Conservation (phyloP, 2,113 vertebrate genomes). For the Elephas maximus region DNA sequence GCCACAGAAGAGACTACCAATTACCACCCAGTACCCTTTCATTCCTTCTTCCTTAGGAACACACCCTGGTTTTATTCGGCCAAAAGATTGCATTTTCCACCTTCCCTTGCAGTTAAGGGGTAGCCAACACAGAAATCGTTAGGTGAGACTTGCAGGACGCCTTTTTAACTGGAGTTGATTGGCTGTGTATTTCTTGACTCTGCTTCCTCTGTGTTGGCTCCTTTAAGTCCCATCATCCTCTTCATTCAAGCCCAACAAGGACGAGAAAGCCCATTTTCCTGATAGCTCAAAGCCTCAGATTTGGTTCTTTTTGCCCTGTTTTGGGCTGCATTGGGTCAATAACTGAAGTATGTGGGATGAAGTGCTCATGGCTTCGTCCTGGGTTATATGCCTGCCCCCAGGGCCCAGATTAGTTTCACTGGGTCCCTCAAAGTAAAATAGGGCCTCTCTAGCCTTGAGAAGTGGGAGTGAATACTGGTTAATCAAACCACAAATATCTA, state of each 20-base stretch:
- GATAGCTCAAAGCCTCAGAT: neutral
- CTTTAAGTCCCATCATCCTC: neutral
- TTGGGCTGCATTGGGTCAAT: neutral
- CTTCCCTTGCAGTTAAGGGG: neutral
- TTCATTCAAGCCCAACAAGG: neutral
- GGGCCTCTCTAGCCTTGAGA: neutral
- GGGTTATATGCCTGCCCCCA: neutral
- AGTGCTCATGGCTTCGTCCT: neutral
- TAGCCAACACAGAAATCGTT: neutral
- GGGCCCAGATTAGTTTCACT: neutral
- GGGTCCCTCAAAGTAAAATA: neutral
- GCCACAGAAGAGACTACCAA: neutral
- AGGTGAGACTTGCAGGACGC: neutral
- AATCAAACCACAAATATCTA: neutral
- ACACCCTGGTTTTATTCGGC: conserved; percentile 35
- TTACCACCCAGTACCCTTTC: neutral
- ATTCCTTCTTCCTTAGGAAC: neutral
- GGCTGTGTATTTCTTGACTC: neutral
- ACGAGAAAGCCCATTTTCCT: neutral
- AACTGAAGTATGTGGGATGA: neutral
- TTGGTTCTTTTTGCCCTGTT: neutral
- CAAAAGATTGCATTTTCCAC: neutral
- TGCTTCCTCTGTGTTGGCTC: neutral
- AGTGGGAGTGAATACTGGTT: neutral
- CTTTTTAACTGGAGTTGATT: neutral